Conservation (phyloP, 2,797 vertebrate species). For the Cercopithecus neglectus region DNA sequence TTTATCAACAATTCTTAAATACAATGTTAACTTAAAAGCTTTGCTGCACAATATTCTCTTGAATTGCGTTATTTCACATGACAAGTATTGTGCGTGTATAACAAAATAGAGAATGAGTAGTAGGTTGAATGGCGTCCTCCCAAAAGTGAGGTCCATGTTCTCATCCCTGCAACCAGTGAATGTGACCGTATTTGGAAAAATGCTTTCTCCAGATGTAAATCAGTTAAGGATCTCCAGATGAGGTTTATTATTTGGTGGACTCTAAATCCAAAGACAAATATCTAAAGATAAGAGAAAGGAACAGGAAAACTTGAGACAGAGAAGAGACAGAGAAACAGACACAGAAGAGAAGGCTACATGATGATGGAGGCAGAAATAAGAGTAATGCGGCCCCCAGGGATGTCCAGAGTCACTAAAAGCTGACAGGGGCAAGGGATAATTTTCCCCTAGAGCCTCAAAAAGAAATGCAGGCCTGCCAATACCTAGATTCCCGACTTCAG, state of each 20-base stretch:
- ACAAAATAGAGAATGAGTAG: background rate
- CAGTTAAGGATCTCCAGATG: background rate
- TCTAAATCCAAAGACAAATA: background rate
- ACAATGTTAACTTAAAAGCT: background rate
- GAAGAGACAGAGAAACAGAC: background rate
- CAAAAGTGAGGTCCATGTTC: background rate
- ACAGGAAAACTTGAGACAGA: background rate
- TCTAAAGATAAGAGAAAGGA: background rate
- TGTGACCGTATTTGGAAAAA: background rate
- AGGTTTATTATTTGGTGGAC: background rate
- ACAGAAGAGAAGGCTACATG: background rate
- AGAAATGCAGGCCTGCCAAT: background rate
- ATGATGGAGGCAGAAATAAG: background rate
- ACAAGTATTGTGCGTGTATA: background rate
- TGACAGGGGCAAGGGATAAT: background rate
- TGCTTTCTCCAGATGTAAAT: background rate
- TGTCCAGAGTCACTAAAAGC: background rate
- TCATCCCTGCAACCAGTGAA: background rate
- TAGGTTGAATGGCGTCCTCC: background rate
- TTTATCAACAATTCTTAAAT: slow-evolving; percentile 1
- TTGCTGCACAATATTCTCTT: background rate
- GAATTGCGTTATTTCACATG: background rate
- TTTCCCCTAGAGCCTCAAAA: background rate
- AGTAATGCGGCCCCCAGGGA: background rate
- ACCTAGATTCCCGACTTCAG: background rate